Percentiles rank a stretch among this genome's conserved stretches.
These are phyloP conservation scores for Gambusia affinis DNA, from an alignment of 2,113 vertebrate genomes.

Conservation along the genomic window DNA sequence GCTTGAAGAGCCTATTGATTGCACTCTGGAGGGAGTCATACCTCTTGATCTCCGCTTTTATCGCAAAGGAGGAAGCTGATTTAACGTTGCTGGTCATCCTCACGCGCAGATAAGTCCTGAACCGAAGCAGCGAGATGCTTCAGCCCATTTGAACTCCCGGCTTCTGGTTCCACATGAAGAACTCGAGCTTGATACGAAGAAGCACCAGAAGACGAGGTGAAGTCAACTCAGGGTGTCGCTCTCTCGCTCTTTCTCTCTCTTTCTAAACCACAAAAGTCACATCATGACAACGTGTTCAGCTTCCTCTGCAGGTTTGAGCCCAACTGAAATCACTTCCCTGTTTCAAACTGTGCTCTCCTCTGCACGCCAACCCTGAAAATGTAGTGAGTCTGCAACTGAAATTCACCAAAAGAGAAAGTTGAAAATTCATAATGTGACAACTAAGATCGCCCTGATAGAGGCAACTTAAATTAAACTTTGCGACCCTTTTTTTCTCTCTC, in stretches of 20 bases:
- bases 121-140: slow-evolving; percentile 36
- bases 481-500: no score
- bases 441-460: no score
- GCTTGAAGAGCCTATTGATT: slow-evolving; percentile 74
- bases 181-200: slow-evolving; percentile 2
- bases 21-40: slow-evolving; percentile 77
- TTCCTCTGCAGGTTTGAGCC: slow-evolving; percentile 74
- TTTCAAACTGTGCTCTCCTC: slow-evolving; percentile 57
- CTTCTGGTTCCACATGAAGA: slow-evolving; percentile 31
- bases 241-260: slow-evolving; percentile 26
- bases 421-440: no score
- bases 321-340: slow-evolving; percentile 80
- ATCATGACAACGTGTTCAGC: slow-evolving; percentile 53
- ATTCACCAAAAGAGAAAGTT: not conserved
- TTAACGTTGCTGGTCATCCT: slow-evolving; percentile 81
- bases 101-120: slow-evolving; percentile 47
- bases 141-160: slow-evolving; percentile 70
- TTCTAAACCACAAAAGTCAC: slow-evolving; percentile 62
- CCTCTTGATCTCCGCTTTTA: slow-evolving; percentile 82
- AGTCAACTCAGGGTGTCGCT: slow-evolving; percentile 8
- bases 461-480: no score
- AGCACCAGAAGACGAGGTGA: slow-evolving; percentile 16
- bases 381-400: not conserved
- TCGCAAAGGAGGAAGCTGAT: slow-evolving; percentile 77
- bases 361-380: slow-evolving; percentile 15